Evolutionary conservation across 2,888 invertebrate genomes (phyloP), one percentile per base, ranked within the genome.

Genomic region (Hanleya hanleyi): DNA sequence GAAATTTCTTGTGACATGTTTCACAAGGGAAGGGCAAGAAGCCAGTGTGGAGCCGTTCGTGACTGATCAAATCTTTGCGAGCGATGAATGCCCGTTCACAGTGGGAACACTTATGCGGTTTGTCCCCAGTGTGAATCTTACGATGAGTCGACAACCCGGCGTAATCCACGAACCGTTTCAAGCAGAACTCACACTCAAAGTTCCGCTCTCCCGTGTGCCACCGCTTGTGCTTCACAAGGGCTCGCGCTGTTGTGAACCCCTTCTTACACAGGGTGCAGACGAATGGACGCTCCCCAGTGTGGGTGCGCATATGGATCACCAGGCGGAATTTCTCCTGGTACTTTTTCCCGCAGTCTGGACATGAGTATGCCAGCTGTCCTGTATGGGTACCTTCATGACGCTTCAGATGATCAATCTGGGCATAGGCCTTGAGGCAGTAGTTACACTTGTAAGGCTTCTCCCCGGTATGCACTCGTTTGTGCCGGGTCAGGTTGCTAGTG

Each of bases 201-300:
- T 64, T 64, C 22, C 64, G 18, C 26, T 37, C 64, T n/a, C 64
- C 64, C 22, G 64, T 64, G n/a, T 64, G 64, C 64, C 64, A 64
- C 36, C 38, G 64, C 36, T 64, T 64, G 26, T 64, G 64, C 9
- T 37, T 37, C 22, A n/a, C 29, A 35, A 64, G 37, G 9, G 64
- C 64, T 3, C 37, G 35, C 1, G 35, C 37, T 4, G 64, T 64
- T 1, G 37, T 64, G 35, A 64, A 64, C 1, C 37, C 64, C 38
- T 64, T 64, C 5, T 64, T 26, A 36, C 64, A 64, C 18, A 64
- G 37, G 12, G 35, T 35, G 36, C 64, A 64, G 18, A 18, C 15
- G 37, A 64, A 64, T 37, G 64, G 64, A 36, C 38, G 32, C 22
- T 64, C 38, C 1, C 64, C 64, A 1, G 64, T 64, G 64, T 64